Evolutionary conservation across 1,140 invertebrate genomes (phyloP).

Genomic region (Archivesica marissinica): DNA sequence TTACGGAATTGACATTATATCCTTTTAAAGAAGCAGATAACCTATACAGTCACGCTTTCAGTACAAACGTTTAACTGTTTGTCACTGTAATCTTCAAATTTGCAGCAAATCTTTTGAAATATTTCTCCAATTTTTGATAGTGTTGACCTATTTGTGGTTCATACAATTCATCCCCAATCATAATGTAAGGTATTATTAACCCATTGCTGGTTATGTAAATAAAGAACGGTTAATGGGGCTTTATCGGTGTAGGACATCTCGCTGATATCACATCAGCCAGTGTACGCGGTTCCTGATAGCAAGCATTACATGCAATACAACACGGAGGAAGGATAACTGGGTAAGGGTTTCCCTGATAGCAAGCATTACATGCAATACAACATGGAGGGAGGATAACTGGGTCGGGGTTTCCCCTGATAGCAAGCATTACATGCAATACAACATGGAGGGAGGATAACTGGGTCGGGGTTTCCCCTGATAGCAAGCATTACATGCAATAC

Average conservation of each 20-base stretch:
- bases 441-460: no score
- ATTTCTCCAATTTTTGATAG: not conserved
- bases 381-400: not conserved
- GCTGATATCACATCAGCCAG: not conserved
- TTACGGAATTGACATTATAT: no score
- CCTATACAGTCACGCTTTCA: not conserved
- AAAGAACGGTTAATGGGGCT: not conserved
- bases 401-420: not conserved
- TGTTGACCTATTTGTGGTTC: not conserved
- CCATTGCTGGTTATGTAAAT: constrained; percentile 9
- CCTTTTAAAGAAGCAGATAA: no score
- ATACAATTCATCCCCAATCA: not conserved
- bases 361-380: not conserved
- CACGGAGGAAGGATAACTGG: not conserved
- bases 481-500: no score
- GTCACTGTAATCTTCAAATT: no score
- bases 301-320: not conserved
- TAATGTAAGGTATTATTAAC: not conserved
- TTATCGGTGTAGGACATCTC: constrained; percentile 13
- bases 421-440: no score
- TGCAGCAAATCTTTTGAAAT: not conserved
- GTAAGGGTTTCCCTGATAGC: not conserved
- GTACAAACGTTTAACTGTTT: no score
- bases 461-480: no score
- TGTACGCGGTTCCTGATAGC: not conserved